A percentile compares a stretch with the other conserved stretches of the same genome.
phyloP scores from a whole-genome alignment of 1,140 invertebrate species.

The Littorina saxatilis region DNA sequence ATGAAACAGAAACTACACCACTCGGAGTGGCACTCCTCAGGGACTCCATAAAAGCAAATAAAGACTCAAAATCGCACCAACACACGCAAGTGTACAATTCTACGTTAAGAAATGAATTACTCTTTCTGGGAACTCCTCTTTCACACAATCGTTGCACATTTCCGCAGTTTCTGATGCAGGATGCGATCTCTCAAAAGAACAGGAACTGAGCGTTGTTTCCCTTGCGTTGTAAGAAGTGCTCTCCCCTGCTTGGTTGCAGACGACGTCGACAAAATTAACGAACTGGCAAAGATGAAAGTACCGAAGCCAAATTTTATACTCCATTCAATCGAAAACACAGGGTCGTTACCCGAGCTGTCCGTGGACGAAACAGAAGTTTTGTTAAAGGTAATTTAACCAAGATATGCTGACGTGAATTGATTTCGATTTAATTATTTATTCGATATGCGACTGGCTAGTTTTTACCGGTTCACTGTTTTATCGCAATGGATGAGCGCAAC shows the following conservation, averaged over 20 bases:
- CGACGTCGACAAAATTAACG: background rate
- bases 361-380: slow-evolving; percentile 24
- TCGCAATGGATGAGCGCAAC: too few relatives aligned
- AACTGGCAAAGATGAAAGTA: slow-evolving; percentile 22
- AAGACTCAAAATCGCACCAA: too few relatives aligned
- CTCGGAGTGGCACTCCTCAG: too few relatives aligned
- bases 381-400: slow-evolving; percentile 11
- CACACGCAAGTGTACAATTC: too few relatives aligned
- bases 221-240: background rate
- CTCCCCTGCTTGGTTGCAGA: slow-evolving; percentile 3
- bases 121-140: slow-evolving; percentile 46
- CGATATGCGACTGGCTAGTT: too few relatives aligned
- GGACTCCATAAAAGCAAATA: too few relatives aligned
- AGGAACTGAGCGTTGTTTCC: background rate
- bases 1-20: too few relatives aligned
- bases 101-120: slow-evolving; percentile 22
- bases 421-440: too few relatives aligned
- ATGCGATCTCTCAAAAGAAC: too few relatives aligned
- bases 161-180: background rate
- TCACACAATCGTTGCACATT: slow-evolving; percentile 50
- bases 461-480: too few relatives aligned
- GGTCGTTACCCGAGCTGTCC: slow-evolving; percentile 3
- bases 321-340: slow-evolving; percentile 1
- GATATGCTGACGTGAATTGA: too few relatives aligned
- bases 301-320: slow-evolving; percentile 12